Evolutionary conservation across 2,797 vertebrate genomes (phyloP), one percentile per base, ranked within the genome.

Genomic region (Phrynocephalus vlangalii): DNA sequence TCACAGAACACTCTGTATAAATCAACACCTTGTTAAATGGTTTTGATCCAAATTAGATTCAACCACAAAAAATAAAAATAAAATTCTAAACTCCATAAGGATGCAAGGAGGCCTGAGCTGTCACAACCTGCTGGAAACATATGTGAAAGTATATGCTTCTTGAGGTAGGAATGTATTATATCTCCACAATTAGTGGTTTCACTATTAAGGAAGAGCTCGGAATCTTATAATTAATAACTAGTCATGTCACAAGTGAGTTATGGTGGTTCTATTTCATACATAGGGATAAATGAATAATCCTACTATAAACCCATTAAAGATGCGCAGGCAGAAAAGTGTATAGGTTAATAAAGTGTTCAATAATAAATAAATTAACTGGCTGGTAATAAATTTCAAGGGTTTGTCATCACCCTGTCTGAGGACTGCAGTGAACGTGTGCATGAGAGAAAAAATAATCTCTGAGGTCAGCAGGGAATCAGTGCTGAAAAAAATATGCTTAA

Each of bases 351-450:
- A 95, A 95, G 78, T 91, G 26, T 68, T 88, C 92, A 91, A 90
- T 89, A 89, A 94, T 95, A 97, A 95, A 95, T 94, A 96, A 95
- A 96, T 96, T 93, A 94, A 96, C 86, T 92, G 84, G 88, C 87
- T 82, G 50, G 66, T 80, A 91, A 95, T 96, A 95, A 96, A 96
- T 96, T 92, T 94, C 77, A 91, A 67, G 33, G 0, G 86, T 95
- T 93, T 96, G 84, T 92, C 94, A 86, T 89, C 90, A 88, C 83
- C 90, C 90, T 91, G 89, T 94, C 94, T 95, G 87, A 84, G 94
- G 94, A 93, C 79, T 86, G 77, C 66, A 44, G 60, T 15, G 48
- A 85, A 85, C 77, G 52, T 63, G 88, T 90, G 26, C 92, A 90
- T 86, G 91, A 28, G 83, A 84, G 92, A 91, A 92, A 48, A 88